These are phyloP conservation scores for Natator depressus DNA, from an alignment of 2,113 vertebrate genomes.

Conservation along the genomic window DNA sequence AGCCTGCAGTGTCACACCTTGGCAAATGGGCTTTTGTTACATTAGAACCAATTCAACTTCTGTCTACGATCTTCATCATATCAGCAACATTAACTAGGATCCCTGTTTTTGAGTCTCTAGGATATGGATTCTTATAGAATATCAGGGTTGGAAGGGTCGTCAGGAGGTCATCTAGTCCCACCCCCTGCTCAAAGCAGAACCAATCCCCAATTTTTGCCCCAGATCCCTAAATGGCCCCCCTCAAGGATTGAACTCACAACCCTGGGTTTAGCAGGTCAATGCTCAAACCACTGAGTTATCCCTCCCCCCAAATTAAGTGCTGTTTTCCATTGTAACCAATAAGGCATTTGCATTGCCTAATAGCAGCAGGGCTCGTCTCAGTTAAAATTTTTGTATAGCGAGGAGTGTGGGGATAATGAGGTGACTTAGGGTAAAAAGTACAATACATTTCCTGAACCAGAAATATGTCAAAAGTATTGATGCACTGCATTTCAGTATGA, in stretches of 20 bases:
- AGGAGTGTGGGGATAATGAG: constrained; percentile 64
- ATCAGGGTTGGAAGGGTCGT: too few species aligned
- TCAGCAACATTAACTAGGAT: not conserved
- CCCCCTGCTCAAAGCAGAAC: too few species aligned
- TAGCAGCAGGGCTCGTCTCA: constrained; percentile 63
- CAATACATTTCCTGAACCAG: constrained; percentile 44
- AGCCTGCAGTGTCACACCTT: not conserved
- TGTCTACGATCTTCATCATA: not conserved
- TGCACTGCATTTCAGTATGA: not conserved
- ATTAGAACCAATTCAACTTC: not conserved
- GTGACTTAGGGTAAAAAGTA: constrained; percentile 63
- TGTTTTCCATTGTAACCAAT: constrained; percentile 55
- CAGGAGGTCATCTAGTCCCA: too few species aligned
- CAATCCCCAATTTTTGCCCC: too few species aligned
- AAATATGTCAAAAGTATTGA: constrained; percentile 16
- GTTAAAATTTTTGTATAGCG: constrained; percentile 57
- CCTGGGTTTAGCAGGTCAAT: too few species aligned
- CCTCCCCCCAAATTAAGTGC: not conserved
- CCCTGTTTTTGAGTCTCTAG: not conserved
- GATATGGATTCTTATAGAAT: not conserved
- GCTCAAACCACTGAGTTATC: too few species aligned
- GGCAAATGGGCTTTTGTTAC: not conserved
- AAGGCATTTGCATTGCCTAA: constrained; percentile 61
- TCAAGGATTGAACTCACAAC: too few species aligned
- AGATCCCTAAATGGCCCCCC: too few species aligned